Evolutionary conservation across 2,797 vertebrate genomes (phyloP).

Genomic region (Pipistrellus pygmaeus): DNA sequence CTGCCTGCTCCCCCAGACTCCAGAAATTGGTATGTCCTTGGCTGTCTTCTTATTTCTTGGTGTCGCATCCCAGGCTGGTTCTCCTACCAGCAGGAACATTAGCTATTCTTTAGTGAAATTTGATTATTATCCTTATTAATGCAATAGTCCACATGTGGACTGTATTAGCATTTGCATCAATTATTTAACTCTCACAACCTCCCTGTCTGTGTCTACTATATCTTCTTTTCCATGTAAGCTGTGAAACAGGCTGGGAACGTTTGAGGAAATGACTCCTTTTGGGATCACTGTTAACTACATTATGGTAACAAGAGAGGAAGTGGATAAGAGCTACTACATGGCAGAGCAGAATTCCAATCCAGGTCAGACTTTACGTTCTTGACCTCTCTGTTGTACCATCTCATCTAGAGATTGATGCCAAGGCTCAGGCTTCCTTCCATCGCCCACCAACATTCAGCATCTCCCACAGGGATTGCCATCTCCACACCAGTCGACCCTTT

Average conservation of each 20-base stretch:
- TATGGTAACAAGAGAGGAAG: too few species aligned
- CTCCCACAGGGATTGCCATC: rapidly evolving
- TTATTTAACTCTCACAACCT: neutral
- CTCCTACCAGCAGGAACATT: neutral
- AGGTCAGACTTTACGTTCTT: neutral
- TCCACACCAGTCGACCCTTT: neutral
- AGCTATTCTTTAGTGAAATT: neutral
- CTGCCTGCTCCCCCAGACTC: neutral
- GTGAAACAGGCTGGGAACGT: neutral
- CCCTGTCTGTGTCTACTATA: neutral
- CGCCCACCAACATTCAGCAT: rapidly evolving
- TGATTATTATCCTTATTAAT: neutral
- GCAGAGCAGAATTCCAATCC: neutral
- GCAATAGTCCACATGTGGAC: neutral
- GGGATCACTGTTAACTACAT: too few species aligned
- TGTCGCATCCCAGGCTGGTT: neutral
- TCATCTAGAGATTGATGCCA: neutral
- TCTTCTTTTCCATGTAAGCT: neutral
- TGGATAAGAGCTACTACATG: too few species aligned
- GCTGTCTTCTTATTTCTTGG: neutral
- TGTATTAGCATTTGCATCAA: neutral
- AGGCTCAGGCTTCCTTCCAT: neutral
- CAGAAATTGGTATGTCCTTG: neutral
- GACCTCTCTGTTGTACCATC: neutral
- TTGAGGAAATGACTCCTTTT: neutral